Base-by-base conservation (phyloP, 2,113 vertebrate species). In the Parus major region DNA sequence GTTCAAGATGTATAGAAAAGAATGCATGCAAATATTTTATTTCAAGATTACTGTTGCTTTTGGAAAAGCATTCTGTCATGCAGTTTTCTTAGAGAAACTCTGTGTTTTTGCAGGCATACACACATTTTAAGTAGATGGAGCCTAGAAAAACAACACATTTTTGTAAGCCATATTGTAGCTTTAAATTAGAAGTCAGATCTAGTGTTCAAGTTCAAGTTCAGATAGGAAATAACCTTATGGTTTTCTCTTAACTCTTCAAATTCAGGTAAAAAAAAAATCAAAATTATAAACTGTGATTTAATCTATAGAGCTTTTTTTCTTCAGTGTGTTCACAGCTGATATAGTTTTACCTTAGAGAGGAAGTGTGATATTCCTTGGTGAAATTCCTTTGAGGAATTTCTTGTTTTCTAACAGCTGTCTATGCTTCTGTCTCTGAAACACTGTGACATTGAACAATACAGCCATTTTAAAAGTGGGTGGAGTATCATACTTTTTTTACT, bases 341-440 rank as follows among this genome's bases (percentile, higher is more conserved):
- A 59, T 0, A 29, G 3, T 53, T 80, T 79, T 76, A 47, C 3
- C 2, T 59, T 47, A 23, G 7, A 35, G 7, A 60, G 12, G 61
- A 41, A 70, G 2, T 0, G 0, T 90, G 55, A 41, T 65, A 46
- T 16, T 11, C 9, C 47, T 79, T 19, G 7, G 4, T 53, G 25
- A 83, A 46, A 39, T 63, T 63, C 28, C 28, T 44, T 63, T 1
- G 4, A 78, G 5, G 4, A 82, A 49, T 42, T 65, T 63, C 15
- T 41, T 77, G 10, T 29, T 73, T 88, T 52, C 7, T 12, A 60
- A 6, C 6, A 82, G 14, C 8, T 27, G 1, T 6, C 2, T 57
- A 33, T 3, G 1, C 9, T 66, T 75, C 31, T 52, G 6, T 60
- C 47, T 86, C 71, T 76, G 27, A 70, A 91, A 44, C 49, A 24